A percentile compares a stretch with the other conserved stretches of the same genome.
Evolutionary conservation across 2,888 invertebrate species (phyloP).

Genomic region (Eupeodes luniger): DNA sequence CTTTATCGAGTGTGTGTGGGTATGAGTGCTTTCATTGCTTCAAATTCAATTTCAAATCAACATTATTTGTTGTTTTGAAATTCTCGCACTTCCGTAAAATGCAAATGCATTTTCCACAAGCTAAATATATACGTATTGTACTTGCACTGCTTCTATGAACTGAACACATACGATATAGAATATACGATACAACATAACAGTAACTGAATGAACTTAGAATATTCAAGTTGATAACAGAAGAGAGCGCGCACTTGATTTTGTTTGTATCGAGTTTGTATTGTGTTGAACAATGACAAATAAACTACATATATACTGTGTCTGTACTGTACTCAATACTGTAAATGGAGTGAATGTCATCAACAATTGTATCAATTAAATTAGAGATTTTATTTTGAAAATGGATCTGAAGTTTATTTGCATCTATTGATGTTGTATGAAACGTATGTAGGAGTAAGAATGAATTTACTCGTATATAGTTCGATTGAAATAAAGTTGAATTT

Average conservation of each 20-base stretch:
- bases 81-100: conserved; percentile 66
- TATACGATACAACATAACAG: neutral
- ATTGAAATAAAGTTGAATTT: no score
- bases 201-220: conserved; percentile 22
- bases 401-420: conserved; percentile 13
- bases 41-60: conserved; percentile 72
- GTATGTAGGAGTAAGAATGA: no score
- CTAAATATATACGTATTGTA: conserved; percentile 5
- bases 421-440: neutral
- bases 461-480: no score
- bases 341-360: conserved; percentile 19
- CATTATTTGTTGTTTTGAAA: conserved; percentile 67
- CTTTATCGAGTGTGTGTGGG: neutral
- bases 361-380: conserved; percentile 30
- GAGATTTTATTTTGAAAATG: conserved; percentile 23
- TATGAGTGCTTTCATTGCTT: conserved; percentile 42
- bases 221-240: conserved; percentile 27
- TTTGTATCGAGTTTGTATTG: conserved; percentile 52
- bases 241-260: conserved; percentile 40
- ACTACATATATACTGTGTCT: neutral
- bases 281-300: conserved; percentile 47
- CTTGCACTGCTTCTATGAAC: neutral
- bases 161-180: neutral
- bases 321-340: conserved; percentile 8
- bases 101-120: conserved; percentile 57